A percentile compares a stretch with the other conserved stretches of the same genome.
These are phyloP conservation scores for Tolmerus cingulatus DNA, from an alignment of 2,888 invertebrate genomes.

Conservation along the genomic window DNA sequence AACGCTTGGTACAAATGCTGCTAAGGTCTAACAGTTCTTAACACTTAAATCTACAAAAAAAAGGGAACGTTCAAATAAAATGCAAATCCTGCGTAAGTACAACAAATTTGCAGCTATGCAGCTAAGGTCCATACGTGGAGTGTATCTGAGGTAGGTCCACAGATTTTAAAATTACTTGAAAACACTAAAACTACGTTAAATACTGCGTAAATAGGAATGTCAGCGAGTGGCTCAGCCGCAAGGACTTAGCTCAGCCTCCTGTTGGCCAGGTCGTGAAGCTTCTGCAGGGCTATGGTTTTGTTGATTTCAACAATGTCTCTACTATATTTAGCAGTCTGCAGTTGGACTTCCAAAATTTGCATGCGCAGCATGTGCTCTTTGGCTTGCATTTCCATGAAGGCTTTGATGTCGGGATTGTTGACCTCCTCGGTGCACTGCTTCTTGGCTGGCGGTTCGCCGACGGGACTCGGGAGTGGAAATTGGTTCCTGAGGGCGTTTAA, in stretches of 20 bases:
- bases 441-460: slow-evolving; percentile 9
- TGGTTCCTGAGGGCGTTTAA: slow-evolving; percentile 59
- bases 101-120: slow-evolving; percentile 27
- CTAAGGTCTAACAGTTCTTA: slow-evolving; percentile 28
- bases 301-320: slow-evolving; percentile 70
- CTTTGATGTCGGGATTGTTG: slow-evolving; percentile 55
- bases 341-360: slow-evolving; percentile 63
- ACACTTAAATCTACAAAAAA: slow-evolving; percentile 33
- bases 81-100: slow-evolving; percentile 29
- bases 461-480: slow-evolving; percentile 30
- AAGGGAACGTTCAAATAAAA: slow-evolving; percentile 23
- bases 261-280: slow-evolving; percentile 64
- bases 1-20: slow-evolving; percentile 30
- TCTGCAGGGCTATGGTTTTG: slow-evolving; percentile 70
- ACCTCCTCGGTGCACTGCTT: slow-evolving; percentile 2
- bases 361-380: slow-evolving; percentile 63
- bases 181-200: slow-evolving; percentile 18
- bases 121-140: neutral
- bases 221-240: neutral
- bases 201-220: slow-evolving; percentile 44
- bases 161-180: slow-evolving; percentile 20
- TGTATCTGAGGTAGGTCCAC: slow-evolving; percentile 25
- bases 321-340: slow-evolving; percentile 62
- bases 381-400: slow-evolving; percentile 63
- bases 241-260: slow-evolving; percentile 58